A percentile compares a stretch with the other conserved stretches of the same genome.
phyloP scores from a whole-genome alignment of 2,113 vertebrate species.

The Felis catus region DNA sequence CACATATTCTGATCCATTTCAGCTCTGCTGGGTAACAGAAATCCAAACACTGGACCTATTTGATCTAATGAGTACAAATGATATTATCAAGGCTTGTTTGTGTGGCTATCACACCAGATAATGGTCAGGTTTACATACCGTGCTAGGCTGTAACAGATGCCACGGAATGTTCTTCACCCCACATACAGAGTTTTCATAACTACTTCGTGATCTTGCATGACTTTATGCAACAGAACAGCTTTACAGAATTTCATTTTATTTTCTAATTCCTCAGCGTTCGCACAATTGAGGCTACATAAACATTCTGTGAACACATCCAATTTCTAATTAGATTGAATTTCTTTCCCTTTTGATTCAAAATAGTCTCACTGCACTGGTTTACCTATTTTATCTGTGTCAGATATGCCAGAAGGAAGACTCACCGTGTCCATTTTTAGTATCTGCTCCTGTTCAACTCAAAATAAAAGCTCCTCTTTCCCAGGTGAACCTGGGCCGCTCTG shows the following conservation, averaged over 20 bases:
- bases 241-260: neutral
- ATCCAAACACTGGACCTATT: neutral
- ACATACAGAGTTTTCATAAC: neutral
- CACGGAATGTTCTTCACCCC: neutral
- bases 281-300: neutral
- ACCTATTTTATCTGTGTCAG: conserved; percentile 57
- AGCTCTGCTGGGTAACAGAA: neutral
- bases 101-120: neutral
- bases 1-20: neutral
- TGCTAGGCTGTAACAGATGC: neutral
- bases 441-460: conserved; percentile 67
- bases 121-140: neutral
- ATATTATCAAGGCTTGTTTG: neutral
- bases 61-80: neutral
- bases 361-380: neutral
- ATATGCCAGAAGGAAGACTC: conserved; percentile 55
- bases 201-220: neutral
- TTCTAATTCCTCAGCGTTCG: neutral
- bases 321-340: neutral
- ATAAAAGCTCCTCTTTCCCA: conserved; percentile 61
- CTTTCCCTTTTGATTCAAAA: conserved; percentile 30
- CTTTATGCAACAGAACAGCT: neutral
- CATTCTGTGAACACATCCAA: neutral
- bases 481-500: conserved; percentile 37
- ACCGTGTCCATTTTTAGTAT: conserved; percentile 67